Evolutionary conservation across 2,113 vertebrate species (phyloP).

Genomic region (Mormoops blainvillei): DNA sequence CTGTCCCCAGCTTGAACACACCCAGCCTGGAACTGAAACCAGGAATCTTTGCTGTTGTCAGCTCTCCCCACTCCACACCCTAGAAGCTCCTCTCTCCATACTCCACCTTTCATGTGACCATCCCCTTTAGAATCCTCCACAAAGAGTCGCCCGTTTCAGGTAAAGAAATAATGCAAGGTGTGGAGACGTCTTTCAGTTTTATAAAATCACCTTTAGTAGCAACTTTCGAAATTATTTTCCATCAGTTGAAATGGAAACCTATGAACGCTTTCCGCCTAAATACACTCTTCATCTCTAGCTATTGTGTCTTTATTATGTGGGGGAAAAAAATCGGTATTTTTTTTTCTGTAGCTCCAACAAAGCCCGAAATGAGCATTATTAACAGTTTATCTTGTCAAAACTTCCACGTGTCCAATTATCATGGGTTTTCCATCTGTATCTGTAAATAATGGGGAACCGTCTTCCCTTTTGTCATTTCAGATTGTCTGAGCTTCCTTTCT

Average conservation of each 20-base stretch:
- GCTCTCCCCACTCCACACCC: background rate
- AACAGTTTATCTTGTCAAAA: background rate
- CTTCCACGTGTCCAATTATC: background rate
- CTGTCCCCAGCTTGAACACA: background rate
- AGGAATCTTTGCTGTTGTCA: background rate
- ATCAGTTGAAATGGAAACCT: background rate
- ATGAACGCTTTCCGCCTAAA: background rate
- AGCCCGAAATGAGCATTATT: background rate
- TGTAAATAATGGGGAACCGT: background rate
- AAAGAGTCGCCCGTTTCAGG: background rate
- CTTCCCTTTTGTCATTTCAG: background rate
- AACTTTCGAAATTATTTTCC: background rate
- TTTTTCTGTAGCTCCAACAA: background rate
- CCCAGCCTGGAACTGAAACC: background rate
- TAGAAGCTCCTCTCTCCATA: fast-evolving
- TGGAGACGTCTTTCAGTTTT: background rate
- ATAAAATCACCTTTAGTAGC: background rate
- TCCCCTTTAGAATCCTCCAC: fast-evolving
- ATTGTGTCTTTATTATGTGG: background rate
- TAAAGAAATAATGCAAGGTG: background rate
- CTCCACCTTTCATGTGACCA: too few species aligned
- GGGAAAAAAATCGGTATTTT: background rate
- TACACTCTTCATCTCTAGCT: background rate
- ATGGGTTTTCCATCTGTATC: fast-evolving
- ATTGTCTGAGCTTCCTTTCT: background rate